Evolutionary conservation across 2,113 vertebrate genomes (phyloP), one percentile per base, ranked within the genome.

Genomic region (Ursus arctos): DNA sequence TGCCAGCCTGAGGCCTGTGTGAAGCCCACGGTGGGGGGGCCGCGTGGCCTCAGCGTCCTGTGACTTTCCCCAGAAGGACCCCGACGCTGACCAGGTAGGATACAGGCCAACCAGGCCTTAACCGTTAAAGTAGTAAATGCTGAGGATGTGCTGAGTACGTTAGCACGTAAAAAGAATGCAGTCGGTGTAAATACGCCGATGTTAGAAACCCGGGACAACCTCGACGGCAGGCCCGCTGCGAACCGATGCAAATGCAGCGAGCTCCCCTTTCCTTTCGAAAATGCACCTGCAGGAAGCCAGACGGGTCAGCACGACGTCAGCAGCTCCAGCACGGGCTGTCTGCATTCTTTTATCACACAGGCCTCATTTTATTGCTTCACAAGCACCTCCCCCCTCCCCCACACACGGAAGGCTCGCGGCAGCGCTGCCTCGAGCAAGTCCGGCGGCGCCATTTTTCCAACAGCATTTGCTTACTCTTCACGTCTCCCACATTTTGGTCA

Each of bases 91-190:
- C 26, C 43, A 31, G 6, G 74, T 28, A 76, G 7, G 74, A 31
- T 0, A 4, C 15, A 18, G 33, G 67, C 33, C 67, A 36, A 1
- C 16, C 18, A 7, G 8, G 4, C 18, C n/a, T 21, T 36, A 36
- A 36, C 67, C 13, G 0, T 71, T 31, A 28, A 65, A 14, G 28
- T 6, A n/a, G 15, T 8, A 2, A n/a, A n/a, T 3, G 6, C 15
- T 4, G 0, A n/a, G 6, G 7, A 19, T 3, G 16, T 1, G 1
- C 15, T 9, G 4, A 9, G 51, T 14, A 53, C 51, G 13, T 15
- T 1, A 53, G 51, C 51, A 53, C 4, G 13, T 53, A 15, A 43
- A 43, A 43, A 43, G 43, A 43, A 43, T 43, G 43, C 43, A 43
- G 43, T 43, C 43, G 1, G 43, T 43, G 43, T 43, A 14, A 51